Evolutionary conservation across 2,888 invertebrate species (phyloP).

Genomic region (Stenurella melanura): DNA sequence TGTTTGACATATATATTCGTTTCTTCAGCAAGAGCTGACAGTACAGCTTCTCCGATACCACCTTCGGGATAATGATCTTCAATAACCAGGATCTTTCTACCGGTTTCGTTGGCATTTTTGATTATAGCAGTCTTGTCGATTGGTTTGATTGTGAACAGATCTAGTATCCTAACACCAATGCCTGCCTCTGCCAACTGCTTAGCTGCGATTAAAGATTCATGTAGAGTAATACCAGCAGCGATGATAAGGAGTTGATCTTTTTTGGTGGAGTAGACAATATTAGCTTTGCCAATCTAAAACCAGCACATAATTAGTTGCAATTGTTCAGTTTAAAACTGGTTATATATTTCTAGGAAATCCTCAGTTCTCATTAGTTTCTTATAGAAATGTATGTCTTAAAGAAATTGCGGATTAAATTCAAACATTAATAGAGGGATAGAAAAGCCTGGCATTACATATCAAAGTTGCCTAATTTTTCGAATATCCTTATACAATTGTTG

Average conservation of each 20-base stretch:
- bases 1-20: conserved; percentile 82
- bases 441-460: no score
- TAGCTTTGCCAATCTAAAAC: conserved; percentile 80
- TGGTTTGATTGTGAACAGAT: conserved; percentile 96
- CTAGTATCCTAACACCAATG: conserved; percentile 86
- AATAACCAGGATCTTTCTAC: conserved; percentile 89
- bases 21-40: conserved; percentile 83
- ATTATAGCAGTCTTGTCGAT: conserved; percentile 86
- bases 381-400: no score
- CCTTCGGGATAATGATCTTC: conserved; percentile 98
- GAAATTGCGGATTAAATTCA: no score
- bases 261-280: conserved; percentile 83
- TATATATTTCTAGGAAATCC: no score
- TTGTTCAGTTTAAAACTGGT: no score
- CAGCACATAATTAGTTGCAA: background rate
- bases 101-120: conserved; percentile 82
- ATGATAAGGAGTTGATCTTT: conserved; percentile 89
- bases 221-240: conserved; percentile 92
- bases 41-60: conserved; percentile 95
- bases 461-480: no score
- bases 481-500: no score
- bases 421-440: no score
- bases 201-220: conserved; percentile 90
- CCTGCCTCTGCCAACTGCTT: conserved; percentile 80
- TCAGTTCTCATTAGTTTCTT: no score